A percentile compares a stretch with the other conserved stretches of the same genome.
These are phyloP conservation scores for Acanthosepion lycidas DNA, from an alignment of 2,888 invertebrate species.

Conservation along the genomic window DNA sequence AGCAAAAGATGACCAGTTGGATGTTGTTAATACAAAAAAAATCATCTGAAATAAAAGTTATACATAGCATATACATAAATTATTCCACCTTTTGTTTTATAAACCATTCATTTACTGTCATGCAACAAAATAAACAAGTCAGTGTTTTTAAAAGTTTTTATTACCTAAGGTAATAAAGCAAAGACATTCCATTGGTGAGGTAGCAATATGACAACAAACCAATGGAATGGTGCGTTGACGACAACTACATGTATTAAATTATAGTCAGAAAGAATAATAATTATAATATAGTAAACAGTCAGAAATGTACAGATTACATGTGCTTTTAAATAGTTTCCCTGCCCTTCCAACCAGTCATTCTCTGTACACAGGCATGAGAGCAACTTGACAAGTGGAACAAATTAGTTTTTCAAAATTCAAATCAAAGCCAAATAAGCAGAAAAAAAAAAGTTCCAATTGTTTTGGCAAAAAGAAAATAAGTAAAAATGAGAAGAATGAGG, in stretches of 20 bases:
- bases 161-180: conserved; percentile 47
- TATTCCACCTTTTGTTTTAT: background rate
- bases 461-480: background rate
- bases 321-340: conserved; percentile 46
- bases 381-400: conserved; percentile 44
- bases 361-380: conserved; percentile 44
- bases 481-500: background rate
- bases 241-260: conserved; percentile 46
- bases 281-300: conserved; percentile 41
- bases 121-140: background rate
- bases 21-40: background rate
- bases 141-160: conserved; percentile 37
- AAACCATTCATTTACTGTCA: background rate
- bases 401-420: background rate
- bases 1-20: background rate
- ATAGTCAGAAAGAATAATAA: conserved; percentile 46
- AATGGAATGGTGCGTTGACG: conserved; percentile 46
- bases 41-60: background rate
- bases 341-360: conserved; percentile 45
- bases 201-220: conserved; percentile 37
- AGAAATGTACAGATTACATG: conserved; percentile 46
- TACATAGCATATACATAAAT: background rate
- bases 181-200: conserved; percentile 45
- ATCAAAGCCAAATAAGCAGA: background rate
- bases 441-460: background rate